Evolutionary conservation across 2,888 invertebrate genomes (phyloP), one percentile per base, ranked within the genome.

Genomic region (Branchellion lobata): DNA sequence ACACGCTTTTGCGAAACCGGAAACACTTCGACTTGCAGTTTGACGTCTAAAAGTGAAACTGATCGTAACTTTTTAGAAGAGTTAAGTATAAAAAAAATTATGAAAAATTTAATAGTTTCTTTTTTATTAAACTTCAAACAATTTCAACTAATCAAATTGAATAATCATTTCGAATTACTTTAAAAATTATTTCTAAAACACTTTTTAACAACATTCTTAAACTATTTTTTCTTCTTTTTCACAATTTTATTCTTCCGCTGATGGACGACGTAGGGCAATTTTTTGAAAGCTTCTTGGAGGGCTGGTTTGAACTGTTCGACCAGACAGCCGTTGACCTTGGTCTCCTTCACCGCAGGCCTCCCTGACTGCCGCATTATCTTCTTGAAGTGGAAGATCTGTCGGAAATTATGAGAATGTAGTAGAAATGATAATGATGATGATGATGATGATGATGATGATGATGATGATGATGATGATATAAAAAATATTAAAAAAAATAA

Each of bases 261-360:
- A n/a, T 57, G n/a, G n/a, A 57, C 5, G 24, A 3, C n/a, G 5
- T 57, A 5, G 8, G 61, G 61, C 61, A 57, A n/a, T 57, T 57
- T 18, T n/a, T 57, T 57, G n/a, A 77, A 29, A n/a, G 77, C 61
- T 29, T 57, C 27, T 61, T 65, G 1, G 14, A 57, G 53, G 27
- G 31, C 29, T 31, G 24, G 27, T 29, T 29, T 65, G 72, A 92
- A 86, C 5, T 89, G 86, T 83, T 91, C 90, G 83, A 93, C 89
- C 33, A 91, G 89, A 47, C 91, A 88, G 79, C 90, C 87, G n/a
- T 81, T 79, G 8, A 86, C 82, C 79, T 84, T 84, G 81, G 85
- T 82, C 65, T 85, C 84, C 24, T 83, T 83, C 0, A 86, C 80
- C 14, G 80, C 82, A 1, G 79, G 74, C 81, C 86, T 86, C 1